Evolutionary conservation across 1,140 invertebrate genomes (phyloP).

Genomic region (silkworm (Bombyx mori)): DNA sequence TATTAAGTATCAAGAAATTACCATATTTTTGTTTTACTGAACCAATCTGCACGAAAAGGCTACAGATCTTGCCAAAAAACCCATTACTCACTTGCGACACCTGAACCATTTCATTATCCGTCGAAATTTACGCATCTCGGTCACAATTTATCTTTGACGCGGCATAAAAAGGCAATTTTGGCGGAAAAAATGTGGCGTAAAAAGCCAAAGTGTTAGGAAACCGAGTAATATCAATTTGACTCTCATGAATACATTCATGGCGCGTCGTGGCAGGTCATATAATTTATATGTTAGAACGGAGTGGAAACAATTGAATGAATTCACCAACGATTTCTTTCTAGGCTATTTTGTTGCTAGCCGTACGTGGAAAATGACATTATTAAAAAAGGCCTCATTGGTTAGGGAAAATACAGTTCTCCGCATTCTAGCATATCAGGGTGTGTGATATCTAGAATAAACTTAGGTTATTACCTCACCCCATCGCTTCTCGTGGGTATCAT

Average conservation of each 20-base stretch:
- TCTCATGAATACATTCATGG: conserved; percentile 66
- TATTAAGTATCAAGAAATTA: no score
- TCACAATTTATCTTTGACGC: conserved; percentile 47
- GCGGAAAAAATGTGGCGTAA: conserved; percentile 31
- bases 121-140: conserved; percentile 50
- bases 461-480: no score
- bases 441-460: no score
- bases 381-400: no score
- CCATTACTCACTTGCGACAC: background rate
- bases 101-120: conserved; percentile 34
- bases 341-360: no score
- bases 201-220: conserved; percentile 46
- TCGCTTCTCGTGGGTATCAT: no score
- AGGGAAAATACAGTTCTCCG: no score
- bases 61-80: background rate
- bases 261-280: conserved; percentile 51
- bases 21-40: no score
- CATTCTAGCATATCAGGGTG: no score
- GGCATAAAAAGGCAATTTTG: conserved; percentile 64
- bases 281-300: conserved; percentile 61
- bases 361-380: no score
- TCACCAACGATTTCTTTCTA: conserved; percentile 46
- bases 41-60: no score
- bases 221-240: conserved; percentile 62
- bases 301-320: conserved; percentile 57